A percentile compares a stretch with the other conserved stretches of the same genome.
Evolutionary conservation across 1,140 invertebrate genomes (phyloP).

Genomic region (Spodoptera frugiperda): DNA sequence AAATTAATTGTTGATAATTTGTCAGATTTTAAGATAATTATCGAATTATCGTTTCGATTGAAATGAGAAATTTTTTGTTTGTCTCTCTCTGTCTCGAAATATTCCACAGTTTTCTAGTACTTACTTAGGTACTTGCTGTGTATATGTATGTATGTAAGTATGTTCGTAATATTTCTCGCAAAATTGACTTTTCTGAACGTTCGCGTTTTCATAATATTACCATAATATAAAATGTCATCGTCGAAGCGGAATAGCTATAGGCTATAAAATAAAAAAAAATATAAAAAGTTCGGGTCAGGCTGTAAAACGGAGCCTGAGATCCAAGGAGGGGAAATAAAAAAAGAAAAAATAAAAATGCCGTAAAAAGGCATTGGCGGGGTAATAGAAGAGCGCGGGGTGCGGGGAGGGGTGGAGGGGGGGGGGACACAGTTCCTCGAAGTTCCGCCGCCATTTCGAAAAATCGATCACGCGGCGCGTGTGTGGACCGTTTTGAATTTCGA

Average conservation of each 20-base stretch:
- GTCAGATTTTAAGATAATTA: no score
- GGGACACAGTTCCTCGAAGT: slow-evolving; percentile 55
- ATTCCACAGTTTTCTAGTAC: no score
- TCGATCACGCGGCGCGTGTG: slow-evolving; percentile 79
- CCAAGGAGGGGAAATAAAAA: slow-evolving; percentile 56
- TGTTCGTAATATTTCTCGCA: not conserved
- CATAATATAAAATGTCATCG: slow-evolving; percentile 48
- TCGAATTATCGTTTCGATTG: no score
- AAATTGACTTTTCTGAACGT: not conserved
- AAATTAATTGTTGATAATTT: no score
- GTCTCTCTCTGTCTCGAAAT: no score
- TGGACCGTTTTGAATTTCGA: slow-evolving; percentile 80
- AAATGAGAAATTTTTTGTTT: no score
- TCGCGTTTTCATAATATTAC: slow-evolving; percentile 34
- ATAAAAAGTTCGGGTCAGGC: slow-evolving; percentile 45
- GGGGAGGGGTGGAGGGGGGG: slow-evolving; percentile 47
- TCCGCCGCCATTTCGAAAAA: slow-evolving; percentile 75
- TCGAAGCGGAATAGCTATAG: slow-evolving; percentile 41
- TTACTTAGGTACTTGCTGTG: no score
- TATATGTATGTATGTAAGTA: not conserved
- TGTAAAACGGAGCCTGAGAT: slow-evolving; percentile 54
- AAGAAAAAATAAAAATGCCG: slow-evolving; percentile 56
- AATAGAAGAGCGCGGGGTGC: slow-evolving; percentile 49
- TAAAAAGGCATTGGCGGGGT: slow-evolving; percentile 57
- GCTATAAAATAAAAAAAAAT: slow-evolving; percentile 61